These are phyloP conservation scores for Tupiocoris notatus DNA, from an alignment of 2,888 invertebrate genomes.

Conservation along the genomic window DNA sequence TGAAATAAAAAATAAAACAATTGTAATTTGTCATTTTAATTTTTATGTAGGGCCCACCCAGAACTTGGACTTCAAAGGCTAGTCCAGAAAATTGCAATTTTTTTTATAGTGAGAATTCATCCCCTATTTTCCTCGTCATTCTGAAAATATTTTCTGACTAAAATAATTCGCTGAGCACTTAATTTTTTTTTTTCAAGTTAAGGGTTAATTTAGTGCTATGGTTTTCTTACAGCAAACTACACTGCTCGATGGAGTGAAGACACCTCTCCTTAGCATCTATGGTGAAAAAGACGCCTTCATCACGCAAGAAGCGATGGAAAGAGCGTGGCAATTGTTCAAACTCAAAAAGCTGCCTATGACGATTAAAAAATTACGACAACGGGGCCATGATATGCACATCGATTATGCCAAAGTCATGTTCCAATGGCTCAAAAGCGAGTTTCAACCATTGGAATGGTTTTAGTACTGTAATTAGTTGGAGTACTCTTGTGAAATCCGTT, in stretches of 20 bases:
- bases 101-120: not conserved
- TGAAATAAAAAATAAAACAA: too few relatives aligned
- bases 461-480: too few relatives aligned
- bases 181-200: too few relatives aligned
- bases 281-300: slow-evolving; percentile 30
- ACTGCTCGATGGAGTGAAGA: not conserved
- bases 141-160: too few relatives aligned
- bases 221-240: slow-evolving; percentile 1
- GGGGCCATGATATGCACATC: slow-evolving; percentile 20
- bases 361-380: not conserved
- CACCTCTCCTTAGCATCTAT: slow-evolving; percentile 23
- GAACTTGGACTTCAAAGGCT: not conserved
- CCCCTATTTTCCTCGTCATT: not conserved
- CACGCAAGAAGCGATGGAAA: not conserved
- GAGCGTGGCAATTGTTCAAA: not conserved
- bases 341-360: slow-evolving; percentile 7
- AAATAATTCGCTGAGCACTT: too few relatives aligned
- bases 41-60: not conserved
- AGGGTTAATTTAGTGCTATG: too few relatives aligned
- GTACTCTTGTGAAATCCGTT: too few relatives aligned
- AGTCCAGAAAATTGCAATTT: not conserved
- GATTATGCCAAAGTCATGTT: slow-evolving; percentile 16
- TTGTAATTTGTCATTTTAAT: not conserved
- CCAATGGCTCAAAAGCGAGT: slow-evolving; percentile 8
- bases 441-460: not conserved